Evolutionary conservation across 2,113 vertebrate species (phyloP).

Genomic region (Illadopsis cleaveri): DNA sequence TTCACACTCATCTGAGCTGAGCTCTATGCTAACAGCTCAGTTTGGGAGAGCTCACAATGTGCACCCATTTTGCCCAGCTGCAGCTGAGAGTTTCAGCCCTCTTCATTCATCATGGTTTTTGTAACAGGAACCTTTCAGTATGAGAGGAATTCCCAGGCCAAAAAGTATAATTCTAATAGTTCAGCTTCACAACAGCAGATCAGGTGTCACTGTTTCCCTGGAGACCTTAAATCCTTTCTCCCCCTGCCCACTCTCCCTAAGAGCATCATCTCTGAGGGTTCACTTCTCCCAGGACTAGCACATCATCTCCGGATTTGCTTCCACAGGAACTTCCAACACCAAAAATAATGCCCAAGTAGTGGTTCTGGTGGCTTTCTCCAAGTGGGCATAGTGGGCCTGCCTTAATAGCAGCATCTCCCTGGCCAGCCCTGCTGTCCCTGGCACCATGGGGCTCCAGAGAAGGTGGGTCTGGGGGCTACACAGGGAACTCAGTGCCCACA

Average conservation of each 20-base stretch:
- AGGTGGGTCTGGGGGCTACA: background rate
- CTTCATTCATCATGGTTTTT: background rate
- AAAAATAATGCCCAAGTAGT: background rate
- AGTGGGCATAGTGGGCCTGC: fast-evolving
- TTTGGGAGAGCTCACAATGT: background rate
- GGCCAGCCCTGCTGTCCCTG: background rate
- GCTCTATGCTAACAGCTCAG: background rate
- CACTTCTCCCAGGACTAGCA: background rate
- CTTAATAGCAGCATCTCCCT: background rate
- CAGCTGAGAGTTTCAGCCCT: background rate
- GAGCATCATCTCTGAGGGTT: background rate
- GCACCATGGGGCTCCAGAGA: background rate
- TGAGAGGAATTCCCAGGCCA: background rate
- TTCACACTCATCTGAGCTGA: background rate
- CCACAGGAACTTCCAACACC: background rate
- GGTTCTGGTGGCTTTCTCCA: background rate
- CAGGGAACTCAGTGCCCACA: background rate
- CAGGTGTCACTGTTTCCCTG: background rate
- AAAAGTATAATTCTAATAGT: background rate
- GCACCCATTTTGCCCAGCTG: background rate
- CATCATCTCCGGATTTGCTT: background rate
- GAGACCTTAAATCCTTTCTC: background rate
- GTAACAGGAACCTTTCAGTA: background rate
- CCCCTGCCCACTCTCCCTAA: background rate
- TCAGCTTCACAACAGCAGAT: background rate